Percentiles rank a stretch among this genome's conserved stretches.
Conservation (phyloP, 2,113 vertebrate species). For the Gallinago media region DNA sequence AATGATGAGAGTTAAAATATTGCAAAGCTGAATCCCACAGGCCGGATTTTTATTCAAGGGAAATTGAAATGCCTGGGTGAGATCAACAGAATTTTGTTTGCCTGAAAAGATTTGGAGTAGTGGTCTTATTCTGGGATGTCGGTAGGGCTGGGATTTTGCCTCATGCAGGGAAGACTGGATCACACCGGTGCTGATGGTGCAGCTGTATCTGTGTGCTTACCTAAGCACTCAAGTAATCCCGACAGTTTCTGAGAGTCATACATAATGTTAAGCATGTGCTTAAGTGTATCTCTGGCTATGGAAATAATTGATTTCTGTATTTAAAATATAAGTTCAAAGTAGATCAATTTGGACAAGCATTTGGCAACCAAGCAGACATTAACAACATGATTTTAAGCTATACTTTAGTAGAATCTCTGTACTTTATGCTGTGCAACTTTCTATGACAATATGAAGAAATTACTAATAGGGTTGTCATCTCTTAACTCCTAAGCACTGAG, state of each 20-base stretch:
- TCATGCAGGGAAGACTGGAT: not conserved
- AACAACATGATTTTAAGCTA: not conserved
- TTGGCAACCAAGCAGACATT: not conserved
- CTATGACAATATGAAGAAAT: not conserved
- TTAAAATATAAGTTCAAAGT: not conserved
- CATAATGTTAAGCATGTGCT: not conserved
- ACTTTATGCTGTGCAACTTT: not conserved
- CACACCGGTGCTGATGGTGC: not conserved
- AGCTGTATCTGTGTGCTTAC: not conserved
- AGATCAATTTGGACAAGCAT: not conserved
- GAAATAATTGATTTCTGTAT: slow-evolving; percentile 22
- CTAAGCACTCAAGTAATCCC: not conserved
- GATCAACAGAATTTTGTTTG: not conserved
- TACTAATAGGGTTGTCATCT: not conserved
- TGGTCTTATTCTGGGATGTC: not conserved
- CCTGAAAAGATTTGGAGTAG: not conserved
- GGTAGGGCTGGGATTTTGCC: not conserved
- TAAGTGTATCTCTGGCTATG: not conserved
- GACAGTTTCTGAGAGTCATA: not conserved
- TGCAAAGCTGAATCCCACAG: not conserved
- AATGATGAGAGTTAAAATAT: not conserved
- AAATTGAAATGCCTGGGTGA: not conserved
- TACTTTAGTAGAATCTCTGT: not conserved
- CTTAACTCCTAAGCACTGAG: slow-evolving; percentile 13
- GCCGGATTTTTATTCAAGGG: not conserved